Evolutionary conservation across 2,888 invertebrate genomes (phyloP), one percentile per base, ranked within the genome.

Genomic region (Drosophila mimica): DNA sequence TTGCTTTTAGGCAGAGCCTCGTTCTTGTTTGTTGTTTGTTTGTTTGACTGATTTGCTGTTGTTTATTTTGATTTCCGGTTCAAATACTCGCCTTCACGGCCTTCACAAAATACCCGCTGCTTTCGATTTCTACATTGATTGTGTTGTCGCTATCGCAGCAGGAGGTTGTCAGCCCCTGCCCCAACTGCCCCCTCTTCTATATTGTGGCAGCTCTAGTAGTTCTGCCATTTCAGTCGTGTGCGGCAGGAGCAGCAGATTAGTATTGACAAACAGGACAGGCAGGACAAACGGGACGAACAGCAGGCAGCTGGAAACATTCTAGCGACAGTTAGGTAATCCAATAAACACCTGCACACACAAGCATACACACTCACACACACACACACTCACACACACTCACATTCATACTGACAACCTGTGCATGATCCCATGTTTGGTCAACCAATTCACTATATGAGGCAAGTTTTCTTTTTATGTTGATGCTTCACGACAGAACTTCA

Each of bases 21-120:
- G 57, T 20, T 57, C 66, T 56, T 75, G 73, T 79, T 86, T 79
- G 80, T 76, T 76, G 79, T 71, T 71, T 85, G 89, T 89, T 85
- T 86, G 89, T 86, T 86, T 86, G 85, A 86, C 88, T 86, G 85
- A 86, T 86, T 86, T 86, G 85, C 89, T 76, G 82, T 82, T 86
- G 85, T 86, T 86, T 86, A 86, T 86, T 86, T 86, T 88, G 90
- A 86, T 86, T 86, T 86, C 85, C 85, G 85, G 89, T 85, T 86
- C 85, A 82, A 89, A 89, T 83, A 72, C 81, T 76, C 79, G 68
- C 70, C 36, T 40, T 58, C 53, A 70, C 58, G 72, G 71, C 78
- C 61, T 51, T 70, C 57, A 53, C 73, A 60, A 66, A 82, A 64
- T 74, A 76, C 79, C 79, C 75, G 69, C 78, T 81, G 78, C 82